These are phyloP conservation scores for Erebia epiphron DNA, from an alignment of 2,888 invertebrate genomes.

Conservation along the genomic window DNA sequence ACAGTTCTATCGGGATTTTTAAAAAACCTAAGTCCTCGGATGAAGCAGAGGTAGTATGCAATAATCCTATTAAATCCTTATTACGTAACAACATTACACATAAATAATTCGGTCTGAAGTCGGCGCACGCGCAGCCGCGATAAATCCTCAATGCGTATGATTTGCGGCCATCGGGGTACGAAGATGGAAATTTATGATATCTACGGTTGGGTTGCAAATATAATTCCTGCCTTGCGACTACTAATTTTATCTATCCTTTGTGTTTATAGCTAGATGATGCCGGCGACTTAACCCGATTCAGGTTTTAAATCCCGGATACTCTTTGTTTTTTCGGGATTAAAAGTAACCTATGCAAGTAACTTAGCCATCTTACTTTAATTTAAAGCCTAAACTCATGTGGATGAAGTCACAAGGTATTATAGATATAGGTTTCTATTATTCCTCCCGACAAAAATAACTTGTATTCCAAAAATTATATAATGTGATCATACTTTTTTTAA, in stretches of 20 bases:
- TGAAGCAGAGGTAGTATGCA: not conserved
- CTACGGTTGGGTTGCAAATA: not conserved
- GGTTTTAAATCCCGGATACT: no score
- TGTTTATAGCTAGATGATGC: not conserved
- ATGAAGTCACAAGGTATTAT: no score
- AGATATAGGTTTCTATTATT: no score
- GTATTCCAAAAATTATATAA: no score
- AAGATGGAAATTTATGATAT: conserved; percentile 14
- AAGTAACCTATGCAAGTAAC: no score
- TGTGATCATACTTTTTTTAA: no score
- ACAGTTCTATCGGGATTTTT: not conserved
- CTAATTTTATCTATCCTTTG: not conserved
- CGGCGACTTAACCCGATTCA: not conserved
- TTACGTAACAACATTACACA: conserved; percentile 21
- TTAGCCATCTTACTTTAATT: no score
- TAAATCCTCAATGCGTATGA: conserved; percentile 21
- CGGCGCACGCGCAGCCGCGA: conserved; percentile 27
- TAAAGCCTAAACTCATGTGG: no score
- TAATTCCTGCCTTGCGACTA: not conserved
- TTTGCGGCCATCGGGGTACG: conserved; percentile 1
- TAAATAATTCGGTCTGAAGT: conserved; percentile 27
- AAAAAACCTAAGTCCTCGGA: not conserved
- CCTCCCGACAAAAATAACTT: no score
- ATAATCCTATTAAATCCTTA: conserved; percentile 3
- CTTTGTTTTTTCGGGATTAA: no score